These are phyloP conservation scores for Philypnodon macrostomus DNA, from an alignment of 2,797 vertebrate species.

Conservation along the genomic window DNA sequence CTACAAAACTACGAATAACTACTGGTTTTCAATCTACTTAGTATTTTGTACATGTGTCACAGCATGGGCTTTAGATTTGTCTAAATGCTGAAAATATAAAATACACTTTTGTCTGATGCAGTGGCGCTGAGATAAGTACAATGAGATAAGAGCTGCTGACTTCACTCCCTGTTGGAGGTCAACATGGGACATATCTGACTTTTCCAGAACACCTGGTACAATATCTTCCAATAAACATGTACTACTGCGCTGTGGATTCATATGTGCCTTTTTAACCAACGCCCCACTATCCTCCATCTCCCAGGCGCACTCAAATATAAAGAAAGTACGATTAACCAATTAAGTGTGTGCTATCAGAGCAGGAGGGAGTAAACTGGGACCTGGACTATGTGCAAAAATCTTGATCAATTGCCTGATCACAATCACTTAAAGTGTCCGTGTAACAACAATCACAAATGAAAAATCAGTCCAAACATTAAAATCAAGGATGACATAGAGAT, in stretches of 20 bases:
- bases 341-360: neutral
- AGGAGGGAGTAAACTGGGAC: slow-evolving; percentile 12
- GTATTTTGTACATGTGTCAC: too few relatives aligned
- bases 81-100: too few relatives aligned
- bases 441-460: slow-evolving; percentile 68
- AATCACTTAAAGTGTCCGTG: slow-evolving; percentile 79
- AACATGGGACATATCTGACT: slow-evolving; percentile 1
- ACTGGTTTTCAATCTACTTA: too few relatives aligned
- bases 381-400: slow-evolving; percentile 65
- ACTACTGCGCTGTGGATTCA: slow-evolving; percentile 10
- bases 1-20: too few relatives aligned
- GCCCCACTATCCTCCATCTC: neutral
- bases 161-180: slow-evolving; percentile 18
- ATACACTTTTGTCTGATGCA: too few relatives aligned
- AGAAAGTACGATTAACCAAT: slow-evolving; percentile 1
- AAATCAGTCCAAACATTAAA: slow-evolving; percentile 41
- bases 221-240: slow-evolving; percentile 9
- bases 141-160: slow-evolving; percentile 20
- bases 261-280: slow-evolving; percentile 44
- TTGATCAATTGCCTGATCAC: slow-evolving; percentile 56
- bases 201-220: slow-evolving; percentile 8
- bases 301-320: neutral
- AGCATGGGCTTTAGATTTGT: too few relatives aligned
- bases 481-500: slow-evolving; percentile 26
- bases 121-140: neutral